A percentile compares a stretch with the other conserved stretches of the same genome.
phyloP scores from a whole-genome alignment of 2,888 invertebrate genomes.

The Scaptomyza reducta region DNA sequence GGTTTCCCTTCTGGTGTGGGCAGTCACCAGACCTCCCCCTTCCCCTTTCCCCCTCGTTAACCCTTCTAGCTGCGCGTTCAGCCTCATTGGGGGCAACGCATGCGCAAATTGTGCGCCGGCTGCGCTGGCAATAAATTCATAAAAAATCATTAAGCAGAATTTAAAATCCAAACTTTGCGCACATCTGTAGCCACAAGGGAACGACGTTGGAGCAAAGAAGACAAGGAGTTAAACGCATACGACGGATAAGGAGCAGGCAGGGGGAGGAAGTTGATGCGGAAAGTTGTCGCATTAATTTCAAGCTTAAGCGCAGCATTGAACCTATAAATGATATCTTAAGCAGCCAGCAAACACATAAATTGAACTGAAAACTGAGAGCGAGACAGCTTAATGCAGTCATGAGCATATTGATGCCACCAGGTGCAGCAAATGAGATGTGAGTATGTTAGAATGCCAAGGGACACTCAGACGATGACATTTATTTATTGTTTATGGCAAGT shows the following conservation, averaged over 20 bases:
- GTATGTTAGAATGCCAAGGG: slow-evolving; percentile 31
- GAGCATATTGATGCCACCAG: slow-evolving; percentile 34
- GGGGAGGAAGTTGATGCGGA: slow-evolving; percentile 33
- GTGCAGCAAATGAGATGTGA: slow-evolving; percentile 32
- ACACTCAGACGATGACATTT: slow-evolving; percentile 32
- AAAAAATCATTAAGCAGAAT: slow-evolving; percentile 74
- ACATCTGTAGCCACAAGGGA: slow-evolving; percentile 25
- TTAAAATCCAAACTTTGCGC: slow-evolving; percentile 48
- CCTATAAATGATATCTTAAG: slow-evolving; percentile 69
- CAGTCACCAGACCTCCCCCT: slow-evolving; percentile 7
- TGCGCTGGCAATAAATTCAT: slow-evolving; percentile 75
- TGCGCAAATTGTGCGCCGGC: slow-evolving; percentile 73
- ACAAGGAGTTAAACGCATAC: slow-evolving; percentile 14
- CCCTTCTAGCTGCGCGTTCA: slow-evolving; percentile 37
- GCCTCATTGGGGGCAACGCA: slow-evolving; percentile 76
- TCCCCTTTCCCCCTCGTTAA: neutral
- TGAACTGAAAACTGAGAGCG: slow-evolving; percentile 24
- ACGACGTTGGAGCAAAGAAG: neutral
- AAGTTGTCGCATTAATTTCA: slow-evolving; percentile 71
- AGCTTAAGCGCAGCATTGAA: slow-evolving; percentile 53
- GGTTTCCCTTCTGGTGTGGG: slow-evolving; percentile 50
- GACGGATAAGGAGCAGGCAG: slow-evolving; percentile 18
- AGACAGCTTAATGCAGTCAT: slow-evolving; percentile 37
- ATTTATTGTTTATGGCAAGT: slow-evolving; percentile 42
- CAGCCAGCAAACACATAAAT: slow-evolving; percentile 58